Percentiles rank a stretch among this genome's conserved stretches.
These are phyloP conservation scores for Genyomyrus donnyi DNA, from an alignment of 2,113 vertebrate species.

Conservation along the genomic window DNA sequence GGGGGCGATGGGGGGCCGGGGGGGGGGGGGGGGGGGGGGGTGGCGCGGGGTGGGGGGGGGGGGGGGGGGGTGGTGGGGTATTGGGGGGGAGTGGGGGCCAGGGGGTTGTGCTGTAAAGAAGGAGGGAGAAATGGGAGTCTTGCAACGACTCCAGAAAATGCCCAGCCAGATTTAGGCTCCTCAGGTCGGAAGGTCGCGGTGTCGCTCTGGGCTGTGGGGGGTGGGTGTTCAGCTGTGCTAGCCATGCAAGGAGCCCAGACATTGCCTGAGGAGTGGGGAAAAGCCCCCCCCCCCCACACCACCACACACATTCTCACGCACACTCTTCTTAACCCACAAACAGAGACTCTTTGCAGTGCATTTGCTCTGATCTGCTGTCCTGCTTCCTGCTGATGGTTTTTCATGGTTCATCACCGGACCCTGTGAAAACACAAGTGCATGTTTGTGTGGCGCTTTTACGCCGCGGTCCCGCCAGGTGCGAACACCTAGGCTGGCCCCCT, in stretches of 20 bases:
- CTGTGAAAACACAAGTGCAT: background rate
- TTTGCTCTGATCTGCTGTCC: background rate
- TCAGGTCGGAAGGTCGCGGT: background rate
- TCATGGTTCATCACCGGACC: background rate
- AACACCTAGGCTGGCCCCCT: background rate
- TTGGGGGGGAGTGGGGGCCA: too few species aligned
- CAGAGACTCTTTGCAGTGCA: background rate
- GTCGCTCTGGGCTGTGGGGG: background rate
- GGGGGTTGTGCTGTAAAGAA: background rate
- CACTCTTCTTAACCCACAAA: background rate
- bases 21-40: background rate
- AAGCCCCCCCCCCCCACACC: background rate
- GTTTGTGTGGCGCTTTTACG: background rate
- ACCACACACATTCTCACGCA: background rate
- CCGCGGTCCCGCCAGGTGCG: background rate
- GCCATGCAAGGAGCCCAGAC: background rate
- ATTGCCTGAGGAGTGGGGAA: background rate
- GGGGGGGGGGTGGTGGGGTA: too few species aligned
- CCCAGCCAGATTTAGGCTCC: background rate
- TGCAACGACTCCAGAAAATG: background rate
- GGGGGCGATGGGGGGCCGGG: background rate
- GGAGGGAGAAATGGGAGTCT: background rate
- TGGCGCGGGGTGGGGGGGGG: background rate
- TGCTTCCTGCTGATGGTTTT: background rate
- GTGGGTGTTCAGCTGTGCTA: constrained; percentile 4